phyloP scores from a whole-genome alignment of 2,797 vertebrate species.

The Myioborus melanocephalus region DNA sequence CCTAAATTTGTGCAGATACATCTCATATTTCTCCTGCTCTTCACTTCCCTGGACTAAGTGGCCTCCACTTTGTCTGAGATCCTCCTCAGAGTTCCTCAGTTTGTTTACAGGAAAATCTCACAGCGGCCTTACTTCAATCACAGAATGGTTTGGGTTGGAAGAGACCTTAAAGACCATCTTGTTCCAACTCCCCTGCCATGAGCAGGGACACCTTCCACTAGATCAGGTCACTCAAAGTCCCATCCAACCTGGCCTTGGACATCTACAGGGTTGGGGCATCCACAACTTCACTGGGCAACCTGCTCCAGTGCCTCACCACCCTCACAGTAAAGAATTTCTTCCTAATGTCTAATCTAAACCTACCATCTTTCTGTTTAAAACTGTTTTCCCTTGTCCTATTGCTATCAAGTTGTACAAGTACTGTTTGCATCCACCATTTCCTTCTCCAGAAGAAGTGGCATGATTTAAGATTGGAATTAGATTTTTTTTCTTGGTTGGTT shows the following conservation, averaged over 20 bases:
- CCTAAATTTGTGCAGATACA: background rate
- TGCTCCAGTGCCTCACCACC: background rate
- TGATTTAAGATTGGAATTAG: background rate
- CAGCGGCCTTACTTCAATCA: background rate
- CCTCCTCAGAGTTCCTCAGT: background rate
- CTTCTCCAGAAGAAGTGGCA: background rate
- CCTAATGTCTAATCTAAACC: background rate
- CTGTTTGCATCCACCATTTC: background rate
- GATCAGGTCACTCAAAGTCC: background rate
- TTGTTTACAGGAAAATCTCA: background rate
- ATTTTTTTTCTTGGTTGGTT: too few species aligned
- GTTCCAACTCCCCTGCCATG: background rate
- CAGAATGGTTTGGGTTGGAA: background rate
- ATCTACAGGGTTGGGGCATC: background rate
- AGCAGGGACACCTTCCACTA: background rate
- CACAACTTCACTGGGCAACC: background rate
- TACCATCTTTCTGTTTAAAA: background rate
- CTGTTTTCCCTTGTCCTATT: background rate
- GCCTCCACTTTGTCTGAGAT: background rate
- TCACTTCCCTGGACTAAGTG: background rate
- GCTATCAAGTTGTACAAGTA: rapidly evolving
- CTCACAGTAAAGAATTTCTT: background rate
- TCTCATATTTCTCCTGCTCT: background rate
- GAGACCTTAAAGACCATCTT: background rate
- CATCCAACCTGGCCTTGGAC: background rate